Evolutionary conservation across 2,113 vertebrate species (phyloP).

Genomic region (Antechinus flavipes): DNA sequence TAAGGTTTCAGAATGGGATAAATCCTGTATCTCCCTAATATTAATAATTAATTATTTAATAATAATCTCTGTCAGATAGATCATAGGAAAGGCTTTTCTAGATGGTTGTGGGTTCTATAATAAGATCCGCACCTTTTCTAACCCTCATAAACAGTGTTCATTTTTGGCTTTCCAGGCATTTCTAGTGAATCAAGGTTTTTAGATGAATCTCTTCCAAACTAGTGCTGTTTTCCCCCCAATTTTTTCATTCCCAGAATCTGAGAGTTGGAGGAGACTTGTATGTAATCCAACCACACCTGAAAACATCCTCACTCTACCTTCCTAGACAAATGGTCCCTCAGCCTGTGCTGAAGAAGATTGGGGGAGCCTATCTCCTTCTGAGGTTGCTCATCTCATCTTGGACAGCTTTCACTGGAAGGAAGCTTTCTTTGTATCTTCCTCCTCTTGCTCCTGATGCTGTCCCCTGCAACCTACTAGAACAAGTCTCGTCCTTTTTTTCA

Average conservation of each 20-base stretch:
- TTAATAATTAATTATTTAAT: too few relatives aligned
- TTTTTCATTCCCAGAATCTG: background rate
- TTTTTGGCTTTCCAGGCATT: conserved; percentile 5
- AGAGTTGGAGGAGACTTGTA: background rate
- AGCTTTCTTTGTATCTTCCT: too few relatives aligned
- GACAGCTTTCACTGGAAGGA: too few relatives aligned
- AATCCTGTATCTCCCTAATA: too few relatives aligned
- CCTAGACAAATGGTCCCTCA: background rate
- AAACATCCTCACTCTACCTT: background rate
- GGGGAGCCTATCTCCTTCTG: background rate
- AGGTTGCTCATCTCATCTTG: background rate
- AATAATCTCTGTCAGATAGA: too few relatives aligned
- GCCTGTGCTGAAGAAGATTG: background rate
- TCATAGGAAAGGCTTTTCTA: conserved; percentile 30
- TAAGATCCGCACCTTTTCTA: background rate
- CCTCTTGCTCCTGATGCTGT: too few relatives aligned
- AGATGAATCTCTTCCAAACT: background rate
- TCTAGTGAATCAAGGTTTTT: too few relatives aligned
- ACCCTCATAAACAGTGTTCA: conserved; percentile 1
- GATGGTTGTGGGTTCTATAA: conserved; percentile 17
- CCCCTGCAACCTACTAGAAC: background rate
- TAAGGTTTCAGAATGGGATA: too few relatives aligned
- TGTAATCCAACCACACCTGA: background rate
- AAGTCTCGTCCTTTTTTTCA: background rate
- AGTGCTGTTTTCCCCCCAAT: background rate